phyloP scores from a whole-genome alignment of 2,113 vertebrate genomes.

The Leucopsar rothschildi region DNA sequence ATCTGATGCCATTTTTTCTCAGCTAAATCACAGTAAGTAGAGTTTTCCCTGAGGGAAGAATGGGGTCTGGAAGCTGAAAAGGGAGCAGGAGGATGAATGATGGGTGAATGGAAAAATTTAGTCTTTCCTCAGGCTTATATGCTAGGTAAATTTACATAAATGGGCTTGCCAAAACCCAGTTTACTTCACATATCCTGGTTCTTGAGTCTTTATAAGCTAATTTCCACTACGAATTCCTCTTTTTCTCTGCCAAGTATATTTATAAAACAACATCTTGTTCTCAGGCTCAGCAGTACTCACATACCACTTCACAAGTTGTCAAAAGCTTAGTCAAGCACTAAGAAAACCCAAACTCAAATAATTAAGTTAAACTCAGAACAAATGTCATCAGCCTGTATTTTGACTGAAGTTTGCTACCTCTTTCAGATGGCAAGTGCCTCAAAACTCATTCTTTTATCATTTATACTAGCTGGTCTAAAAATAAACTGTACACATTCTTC shows the following conservation, averaged over 20 bases:
- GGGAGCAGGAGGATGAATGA: background rate
- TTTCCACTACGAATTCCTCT: background rate
- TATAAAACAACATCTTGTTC: conserved; percentile 49
- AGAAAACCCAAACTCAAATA: conserved; percentile 29
- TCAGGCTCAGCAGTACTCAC: conserved; percentile 6
- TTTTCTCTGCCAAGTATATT: conserved; percentile 33
- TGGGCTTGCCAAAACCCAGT: background rate
- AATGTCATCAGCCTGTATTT: conserved; percentile 4
- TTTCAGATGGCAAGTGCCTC: background rate
- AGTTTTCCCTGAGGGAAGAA: background rate
- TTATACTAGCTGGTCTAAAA: background rate
- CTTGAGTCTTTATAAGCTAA: background rate
- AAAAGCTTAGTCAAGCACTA: conserved; percentile 39
- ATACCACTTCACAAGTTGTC: conserved; percentile 45
- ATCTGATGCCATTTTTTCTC: background rate
- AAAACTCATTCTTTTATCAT: background rate
- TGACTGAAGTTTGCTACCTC: background rate
- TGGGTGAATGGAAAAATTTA: background rate
- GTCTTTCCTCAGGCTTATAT: background rate
- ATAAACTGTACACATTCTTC: background rate
- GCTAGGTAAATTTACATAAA: conserved; percentile 10
- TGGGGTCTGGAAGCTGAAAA: background rate
- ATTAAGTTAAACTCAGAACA: conserved; percentile 39
- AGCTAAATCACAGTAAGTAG: background rate
- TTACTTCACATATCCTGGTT: background rate